Evolutionary conservation across 2,888 invertebrate genomes (phyloP).

Genomic region (Apotomis turbidana): DNA sequence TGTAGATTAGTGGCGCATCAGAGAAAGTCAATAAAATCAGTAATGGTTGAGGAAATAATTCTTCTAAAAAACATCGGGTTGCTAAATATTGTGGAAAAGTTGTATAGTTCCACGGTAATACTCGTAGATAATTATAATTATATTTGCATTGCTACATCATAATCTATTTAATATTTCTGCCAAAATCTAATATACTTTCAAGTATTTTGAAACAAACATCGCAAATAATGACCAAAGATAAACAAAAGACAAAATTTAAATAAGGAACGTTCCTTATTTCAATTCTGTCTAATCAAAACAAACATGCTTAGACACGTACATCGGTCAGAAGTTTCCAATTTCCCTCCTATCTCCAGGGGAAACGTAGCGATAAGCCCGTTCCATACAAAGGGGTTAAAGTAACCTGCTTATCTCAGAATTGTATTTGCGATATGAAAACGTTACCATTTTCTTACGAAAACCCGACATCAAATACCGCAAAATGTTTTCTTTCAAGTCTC

Average conservation of each 20-base stretch:
- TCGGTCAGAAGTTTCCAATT: constrained; percentile 18
- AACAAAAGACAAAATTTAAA: neutral
- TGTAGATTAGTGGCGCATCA: too few species aligned
- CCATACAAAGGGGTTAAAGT: constrained; percentile 25
- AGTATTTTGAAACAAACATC: too few species aligned
- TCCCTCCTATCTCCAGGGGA: constrained; percentile 16
- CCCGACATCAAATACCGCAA: constrained; percentile 36
- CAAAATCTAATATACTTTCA: too few species aligned
- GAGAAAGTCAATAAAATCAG: too few species aligned
- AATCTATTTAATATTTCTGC: too few species aligned
- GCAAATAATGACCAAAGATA: too few species aligned
- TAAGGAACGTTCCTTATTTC: neutral
- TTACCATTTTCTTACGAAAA: constrained; percentile 35
- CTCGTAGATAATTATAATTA: too few species aligned
- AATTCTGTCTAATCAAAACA: neutral
- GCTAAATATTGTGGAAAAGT: too few species aligned
- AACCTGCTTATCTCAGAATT: constrained; percentile 37
- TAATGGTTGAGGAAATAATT: too few species aligned
- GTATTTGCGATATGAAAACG: constrained; percentile 41
- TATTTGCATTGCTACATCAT: too few species aligned
- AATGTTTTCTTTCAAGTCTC: constrained; percentile 37
- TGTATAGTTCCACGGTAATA: too few species aligned
- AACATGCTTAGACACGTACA: constrained; percentile 4
- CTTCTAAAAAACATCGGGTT: too few species aligned
- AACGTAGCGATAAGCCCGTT: constrained; percentile 22